Evolutionary conservation across 2,888 invertebrate genomes (phyloP), one percentile per base, ranked within the genome.

Genomic region (Scelioninae gen. 1): DNA sequence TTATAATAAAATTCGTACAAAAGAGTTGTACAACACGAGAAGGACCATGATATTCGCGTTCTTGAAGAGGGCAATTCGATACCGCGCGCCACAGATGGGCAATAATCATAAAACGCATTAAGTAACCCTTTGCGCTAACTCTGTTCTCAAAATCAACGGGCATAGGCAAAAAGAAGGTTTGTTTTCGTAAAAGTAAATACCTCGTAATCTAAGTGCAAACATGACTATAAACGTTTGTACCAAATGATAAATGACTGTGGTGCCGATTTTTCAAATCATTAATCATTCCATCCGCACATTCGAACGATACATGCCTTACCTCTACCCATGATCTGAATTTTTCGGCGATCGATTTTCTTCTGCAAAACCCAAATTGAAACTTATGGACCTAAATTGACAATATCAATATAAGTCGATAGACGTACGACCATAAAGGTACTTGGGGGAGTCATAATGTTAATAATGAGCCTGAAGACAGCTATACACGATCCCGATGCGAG

Each of bases 1-100:
- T 62, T 62, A 86, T 86, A 88, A 88, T 87, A 85, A 87, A 86
- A 86, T 86, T 86, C 85, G 85, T 84, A 87, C 86, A 88, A 88
- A 87, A 84, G 88, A 80, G 68, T 84, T 77, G 85, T 79, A 71
- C 69, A 79, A 81, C 83, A 85, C 83, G 84, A 77, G 32, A 13
- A 47, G 68, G 63, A 11, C 74, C 68, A 68, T 62, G 78, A 81
- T 68, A 78, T 78, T 76, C 75, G 58, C 49, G 51, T 58, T 68
- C 40, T 31, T 75, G 47, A 76, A 69, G 47, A 78, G 84, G 75
- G 88, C 84, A 88, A 88, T 86, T 82, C 85, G 87, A 88, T 88
- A 86, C 80, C 71, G 75, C 84, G 85, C 81, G 79, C 81, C 84
- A 84, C 87, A 88, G 87, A 89, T 87, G 88, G 88, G 87, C 87